Evolutionary conservation across 2,888 invertebrate genomes (phyloP).

Genomic region (Drosophila infuscata): DNA sequence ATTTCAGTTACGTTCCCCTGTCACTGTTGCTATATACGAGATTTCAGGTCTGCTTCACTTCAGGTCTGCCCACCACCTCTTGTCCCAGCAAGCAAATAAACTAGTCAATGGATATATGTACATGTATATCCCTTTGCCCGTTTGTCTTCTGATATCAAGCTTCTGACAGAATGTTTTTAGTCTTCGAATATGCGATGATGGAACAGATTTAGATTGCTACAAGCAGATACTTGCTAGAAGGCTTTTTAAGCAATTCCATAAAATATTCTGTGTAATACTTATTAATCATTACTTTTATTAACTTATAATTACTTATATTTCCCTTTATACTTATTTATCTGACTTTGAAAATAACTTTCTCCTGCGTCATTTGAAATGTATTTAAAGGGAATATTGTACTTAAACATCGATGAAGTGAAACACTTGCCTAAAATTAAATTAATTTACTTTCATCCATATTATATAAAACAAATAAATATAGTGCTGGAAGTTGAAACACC

Average conservation of each 20-base stretch:
- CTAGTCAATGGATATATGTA: background rate
- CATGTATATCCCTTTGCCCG: background rate
- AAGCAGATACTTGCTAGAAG: background rate
- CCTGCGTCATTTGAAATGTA: background rate
- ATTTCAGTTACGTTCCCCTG: conserved; percentile 8
- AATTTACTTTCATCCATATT: too few relatives aligned
- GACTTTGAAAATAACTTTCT: background rate
- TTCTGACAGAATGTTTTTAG: background rate
- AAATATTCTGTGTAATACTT: too few relatives aligned
- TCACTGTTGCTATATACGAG: background rate
- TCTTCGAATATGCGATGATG: background rate
- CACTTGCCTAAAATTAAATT: background rate
- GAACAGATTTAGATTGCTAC: too few relatives aligned
- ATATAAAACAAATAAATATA: too few relatives aligned
- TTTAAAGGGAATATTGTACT: background rate
- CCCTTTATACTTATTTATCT: background rate
- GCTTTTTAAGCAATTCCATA: background rate
- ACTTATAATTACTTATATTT: background rate
- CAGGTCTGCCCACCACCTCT: background rate
- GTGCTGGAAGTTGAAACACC: background rate
- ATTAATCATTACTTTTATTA: background rate
- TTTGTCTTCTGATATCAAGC: background rate
- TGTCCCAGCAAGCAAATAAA: background rate
- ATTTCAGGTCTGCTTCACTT: conserved; percentile 14
- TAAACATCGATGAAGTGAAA: background rate